phyloP scores from a whole-genome alignment of 2,113 vertebrate species.

The Lates calcarifer region DNA sequence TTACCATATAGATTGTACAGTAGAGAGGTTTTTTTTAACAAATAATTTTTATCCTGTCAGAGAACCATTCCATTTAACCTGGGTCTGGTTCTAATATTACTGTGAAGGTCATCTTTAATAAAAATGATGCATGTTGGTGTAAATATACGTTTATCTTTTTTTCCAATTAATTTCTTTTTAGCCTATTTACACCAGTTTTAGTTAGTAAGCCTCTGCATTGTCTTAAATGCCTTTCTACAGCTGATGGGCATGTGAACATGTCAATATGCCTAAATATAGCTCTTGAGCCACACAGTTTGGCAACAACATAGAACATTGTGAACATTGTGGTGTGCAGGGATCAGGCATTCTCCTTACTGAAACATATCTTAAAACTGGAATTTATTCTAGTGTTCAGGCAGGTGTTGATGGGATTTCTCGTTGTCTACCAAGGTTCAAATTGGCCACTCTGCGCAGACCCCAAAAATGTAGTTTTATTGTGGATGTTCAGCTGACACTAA shows the following conservation, averaged over 20 bases:
- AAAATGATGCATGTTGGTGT: not conserved
- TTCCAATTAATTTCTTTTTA: not conserved
- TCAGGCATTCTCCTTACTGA: not conserved
- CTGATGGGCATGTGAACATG: not conserved
- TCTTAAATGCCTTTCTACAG: not conserved
- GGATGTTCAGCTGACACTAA: not conserved
- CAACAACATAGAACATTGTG: not conserved
- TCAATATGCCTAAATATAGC: slow-evolving; percentile 12
- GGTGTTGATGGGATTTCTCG: not conserved
- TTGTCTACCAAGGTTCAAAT: slow-evolving; percentile 2
- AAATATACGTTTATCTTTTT: not conserved
- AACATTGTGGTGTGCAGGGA: not conserved
- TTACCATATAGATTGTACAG: slow-evolving; percentile 47
- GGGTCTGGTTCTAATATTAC: not conserved
- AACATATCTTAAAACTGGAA: not conserved
- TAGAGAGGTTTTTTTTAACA: slow-evolving; percentile 9
- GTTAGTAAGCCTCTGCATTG: not conserved
- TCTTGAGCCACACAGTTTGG: not conserved
- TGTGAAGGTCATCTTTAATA: slow-evolving; percentile 22
- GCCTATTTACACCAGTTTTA: slow-evolving; percentile 13
- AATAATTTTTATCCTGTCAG: slow-evolving; percentile 18
- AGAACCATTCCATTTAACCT: slow-evolving; percentile 14
- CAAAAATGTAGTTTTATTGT: not conserved
- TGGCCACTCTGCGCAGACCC: not conserved
- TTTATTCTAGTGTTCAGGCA: not conserved